A percentile compares a stretch with the other conserved stretches of the same genome.
phyloP scores from a whole-genome alignment of 1,140 invertebrate genomes.

The Drosophila malerkotliana region DNA sequence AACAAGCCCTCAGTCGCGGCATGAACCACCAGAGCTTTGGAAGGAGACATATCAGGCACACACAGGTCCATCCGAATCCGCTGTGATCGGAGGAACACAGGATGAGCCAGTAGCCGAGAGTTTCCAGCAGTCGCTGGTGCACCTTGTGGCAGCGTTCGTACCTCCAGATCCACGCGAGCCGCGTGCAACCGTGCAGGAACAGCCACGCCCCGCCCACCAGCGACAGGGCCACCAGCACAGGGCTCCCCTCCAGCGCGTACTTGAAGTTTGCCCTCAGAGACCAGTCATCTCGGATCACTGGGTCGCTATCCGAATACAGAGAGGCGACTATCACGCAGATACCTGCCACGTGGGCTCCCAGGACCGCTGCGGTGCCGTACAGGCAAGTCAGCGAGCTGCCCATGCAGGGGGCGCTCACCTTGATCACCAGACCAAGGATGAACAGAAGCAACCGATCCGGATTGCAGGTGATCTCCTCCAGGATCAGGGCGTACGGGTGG shows the following conservation, averaged over 20 bases:
- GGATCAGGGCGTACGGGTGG: neutral
- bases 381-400: neutral
- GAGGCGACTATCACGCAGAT: neutral
- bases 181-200: neutral
- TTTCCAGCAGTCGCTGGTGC: neutral
- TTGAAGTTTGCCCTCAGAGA: slow-evolving; percentile 8
- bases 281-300: neutral
- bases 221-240: neutral
- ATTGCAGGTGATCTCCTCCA: slow-evolving; percentile 1
- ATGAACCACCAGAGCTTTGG: neutral
- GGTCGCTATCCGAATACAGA: neutral
- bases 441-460: slow-evolving; percentile 13
- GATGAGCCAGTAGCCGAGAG: slow-evolving; percentile 4
- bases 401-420: neutral
- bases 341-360: slow-evolving; percentile 15
- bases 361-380: slow-evolving; percentile 1
- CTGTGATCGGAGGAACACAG: slow-evolving; percentile 1
- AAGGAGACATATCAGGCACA: neutral
- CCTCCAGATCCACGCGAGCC: neutral
- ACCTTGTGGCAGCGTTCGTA: neutral
- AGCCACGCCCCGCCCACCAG: neutral
- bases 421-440: neutral
- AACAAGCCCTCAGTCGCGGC: neutral
- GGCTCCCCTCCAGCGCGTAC: slow-evolving; percentile 5
- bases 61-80: neutral